A percentile compares a stretch with the other conserved stretches of the same genome.
phyloP scores from a whole-genome alignment of 2,113 vertebrate species.

The Polypterus senegalus region DNA sequence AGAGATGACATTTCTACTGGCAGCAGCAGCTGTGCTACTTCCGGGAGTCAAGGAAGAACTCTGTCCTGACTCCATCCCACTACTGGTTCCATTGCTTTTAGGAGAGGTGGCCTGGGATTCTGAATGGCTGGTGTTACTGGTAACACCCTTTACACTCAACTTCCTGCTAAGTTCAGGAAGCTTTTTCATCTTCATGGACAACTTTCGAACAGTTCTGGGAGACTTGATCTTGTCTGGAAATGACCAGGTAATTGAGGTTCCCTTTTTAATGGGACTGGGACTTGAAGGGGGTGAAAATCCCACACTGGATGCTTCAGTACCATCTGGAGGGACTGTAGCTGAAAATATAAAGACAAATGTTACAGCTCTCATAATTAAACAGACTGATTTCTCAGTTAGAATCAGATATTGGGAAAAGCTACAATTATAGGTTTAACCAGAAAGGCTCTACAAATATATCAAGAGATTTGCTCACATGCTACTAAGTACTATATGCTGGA shows the following conservation, averaged over 20 bases:
- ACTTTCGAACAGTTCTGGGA: slow-evolving; percentile 86
- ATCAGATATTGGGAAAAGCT: too few relatives aligned
- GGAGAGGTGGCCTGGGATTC: slow-evolving; percentile 33
- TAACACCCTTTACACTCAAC: slow-evolving; percentile 71
- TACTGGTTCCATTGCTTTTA: slow-evolving; percentile 33
- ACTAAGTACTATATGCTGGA: too few relatives aligned
- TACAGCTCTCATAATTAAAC: neutral
- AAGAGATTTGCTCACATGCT: too few relatives aligned
- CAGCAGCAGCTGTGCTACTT: slow-evolving; percentile 51
- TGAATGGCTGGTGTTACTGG: slow-evolving; percentile 38
- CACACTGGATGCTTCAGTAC: slow-evolving; percentile 28
- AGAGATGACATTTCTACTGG: slow-evolving; percentile 91
- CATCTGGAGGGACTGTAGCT: slow-evolving; percentile 27
- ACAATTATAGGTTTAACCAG: too few relatives aligned
- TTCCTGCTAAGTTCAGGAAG: slow-evolving; percentile 91
- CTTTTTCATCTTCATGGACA: slow-evolving; percentile 97
- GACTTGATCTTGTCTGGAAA: slow-evolving; percentile 96
- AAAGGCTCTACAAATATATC: too few relatives aligned
- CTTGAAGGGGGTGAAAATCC: slow-evolving; percentile 74
- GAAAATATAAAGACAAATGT: slow-evolving; percentile 11
- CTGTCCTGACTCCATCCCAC: slow-evolving; percentile 29
- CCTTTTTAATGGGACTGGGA: slow-evolving; percentile 80
- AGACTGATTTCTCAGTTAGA: too few relatives aligned
- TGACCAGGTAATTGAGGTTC: slow-evolving; percentile 83
- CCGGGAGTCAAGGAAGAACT: slow-evolving; percentile 44